Evolutionary conservation across 2,888 invertebrate genomes (phyloP), one percentile per base, ranked within the genome.

Genomic region (Hypolimnas misippus): DNA sequence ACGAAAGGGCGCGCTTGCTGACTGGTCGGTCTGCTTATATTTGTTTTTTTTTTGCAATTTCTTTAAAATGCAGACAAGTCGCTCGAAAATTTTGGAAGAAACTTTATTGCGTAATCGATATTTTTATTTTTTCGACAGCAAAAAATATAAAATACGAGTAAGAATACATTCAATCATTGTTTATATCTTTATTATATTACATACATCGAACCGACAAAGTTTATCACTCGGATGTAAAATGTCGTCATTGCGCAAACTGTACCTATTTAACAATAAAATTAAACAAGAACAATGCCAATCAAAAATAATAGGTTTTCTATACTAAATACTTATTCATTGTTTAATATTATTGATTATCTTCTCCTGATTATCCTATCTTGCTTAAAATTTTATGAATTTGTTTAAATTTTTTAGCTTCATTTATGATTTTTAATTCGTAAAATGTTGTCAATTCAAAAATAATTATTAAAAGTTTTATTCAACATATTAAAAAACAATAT

Each of bases 201-300:
- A 53, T 75, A 76, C 75, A 72, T 72, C 76, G 75, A 81, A 85
- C 88, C 91, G 90, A 89, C 91, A 91, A 91, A 90, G 84, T 90
- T 91, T 91, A 91, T 91, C 90, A 81, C 75, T 90, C 91, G 90
- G 90, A 92, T 90, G 89, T 86, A 81, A 78, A 73, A 77, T 78
- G 86, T 79, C 88, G 86, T 83, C 81, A 80, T 90, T 91, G 89
- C 87, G 88, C 88, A 90, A 90, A 87, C 83, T 67, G 61, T 67
- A 55, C 49, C 46, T 54, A 61, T 61, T 57, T 51, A 51, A 57
- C 49, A 50, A 63, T 25, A 50, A 33, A 58, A 52, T 38, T 31
- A 19, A 58, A 61, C 40, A 58, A 49, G 58, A 53, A 66, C 61
- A 56, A 62, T 46, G 21, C 38, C 35, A 33, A 57, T 44, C 44